Conservation (phyloP, 2,113 vertebrate species). For the Elephantulus edwardii region DNA sequence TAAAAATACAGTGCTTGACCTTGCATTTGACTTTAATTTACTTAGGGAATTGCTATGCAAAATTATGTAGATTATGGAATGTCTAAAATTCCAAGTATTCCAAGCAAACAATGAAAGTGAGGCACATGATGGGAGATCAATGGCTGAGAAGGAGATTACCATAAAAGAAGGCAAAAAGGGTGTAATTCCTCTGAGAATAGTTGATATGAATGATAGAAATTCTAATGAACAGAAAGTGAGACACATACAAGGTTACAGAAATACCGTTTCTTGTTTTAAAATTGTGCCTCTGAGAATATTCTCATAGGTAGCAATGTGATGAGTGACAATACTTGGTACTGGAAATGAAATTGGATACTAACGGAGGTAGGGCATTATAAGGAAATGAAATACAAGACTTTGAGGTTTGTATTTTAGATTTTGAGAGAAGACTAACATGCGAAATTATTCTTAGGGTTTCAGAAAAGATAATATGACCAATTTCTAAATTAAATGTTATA, state of each 20-base stretch:
- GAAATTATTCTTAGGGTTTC: background rate
- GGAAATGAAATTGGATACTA: background rate
- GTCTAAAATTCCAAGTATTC: slow-evolving; percentile 10
- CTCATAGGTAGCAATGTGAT: background rate
- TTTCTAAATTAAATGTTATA: background rate
- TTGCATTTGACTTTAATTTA: background rate
- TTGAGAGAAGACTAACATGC: background rate
- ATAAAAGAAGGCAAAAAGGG: background rate
- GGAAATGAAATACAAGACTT: background rate
- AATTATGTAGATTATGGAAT: background rate
- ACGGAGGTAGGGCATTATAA: background rate
- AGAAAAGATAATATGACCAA: background rate
- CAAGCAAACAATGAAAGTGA: background rate
- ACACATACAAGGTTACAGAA: background rate
- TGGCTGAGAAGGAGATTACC: background rate
- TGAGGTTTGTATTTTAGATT: background rate
- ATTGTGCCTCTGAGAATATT: background rate
- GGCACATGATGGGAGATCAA: background rate
- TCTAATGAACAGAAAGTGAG: background rate
- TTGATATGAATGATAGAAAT: background rate
- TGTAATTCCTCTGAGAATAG: background rate
- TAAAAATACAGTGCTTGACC: background rate
- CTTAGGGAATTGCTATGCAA: background rate
- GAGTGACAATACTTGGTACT: background rate
- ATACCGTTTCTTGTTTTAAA: background rate